Conservation (phyloP, 64 coral and sea anemone species). For the Dendronephthya gigantea region DNA sequence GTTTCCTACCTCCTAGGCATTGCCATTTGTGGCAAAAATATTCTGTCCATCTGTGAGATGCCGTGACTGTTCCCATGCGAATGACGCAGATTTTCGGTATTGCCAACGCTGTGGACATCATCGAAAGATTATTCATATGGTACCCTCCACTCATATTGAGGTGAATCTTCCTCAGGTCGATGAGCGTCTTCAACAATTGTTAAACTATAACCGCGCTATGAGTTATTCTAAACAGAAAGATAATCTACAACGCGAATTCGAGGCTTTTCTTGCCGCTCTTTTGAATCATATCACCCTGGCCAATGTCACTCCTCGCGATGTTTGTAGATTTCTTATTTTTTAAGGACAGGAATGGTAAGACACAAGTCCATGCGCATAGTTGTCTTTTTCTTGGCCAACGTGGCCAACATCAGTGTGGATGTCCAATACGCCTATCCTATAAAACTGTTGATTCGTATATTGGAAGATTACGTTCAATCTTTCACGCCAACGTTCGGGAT, state of each 20-base stretch:
- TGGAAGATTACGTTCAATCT: not conserved
- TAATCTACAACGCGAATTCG: not conserved
- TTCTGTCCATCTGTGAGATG: conserved; percentile 14
- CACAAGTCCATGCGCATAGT: not conserved
- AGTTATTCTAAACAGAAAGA: not conserved
- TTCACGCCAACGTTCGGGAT: not conserved
- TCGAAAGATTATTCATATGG: not conserved
- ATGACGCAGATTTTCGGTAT: conserved; percentile 32
- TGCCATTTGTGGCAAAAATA: conserved; percentile 3
- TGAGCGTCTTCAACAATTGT: not conserved
- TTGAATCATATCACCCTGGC: not conserved
- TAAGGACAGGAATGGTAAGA: not conserved
- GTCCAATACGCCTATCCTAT: not conserved
- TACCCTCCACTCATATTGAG: not conserved
- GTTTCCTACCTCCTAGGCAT: not conserved
- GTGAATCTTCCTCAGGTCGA: not conserved
- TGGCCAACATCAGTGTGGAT: not conserved
- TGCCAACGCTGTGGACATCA: conserved; percentile 18
- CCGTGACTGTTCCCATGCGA: not conserved
- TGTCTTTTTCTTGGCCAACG: not conserved
- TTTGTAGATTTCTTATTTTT: not conserved
- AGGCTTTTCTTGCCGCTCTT: not conserved
- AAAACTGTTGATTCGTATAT: conserved; percentile 5
- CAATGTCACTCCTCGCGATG: not conserved
- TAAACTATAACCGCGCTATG: not conserved